Base-by-base conservation (phyloP, 2,888 invertebrate genomes). In the Teleogryllus oceanicus region DNA sequence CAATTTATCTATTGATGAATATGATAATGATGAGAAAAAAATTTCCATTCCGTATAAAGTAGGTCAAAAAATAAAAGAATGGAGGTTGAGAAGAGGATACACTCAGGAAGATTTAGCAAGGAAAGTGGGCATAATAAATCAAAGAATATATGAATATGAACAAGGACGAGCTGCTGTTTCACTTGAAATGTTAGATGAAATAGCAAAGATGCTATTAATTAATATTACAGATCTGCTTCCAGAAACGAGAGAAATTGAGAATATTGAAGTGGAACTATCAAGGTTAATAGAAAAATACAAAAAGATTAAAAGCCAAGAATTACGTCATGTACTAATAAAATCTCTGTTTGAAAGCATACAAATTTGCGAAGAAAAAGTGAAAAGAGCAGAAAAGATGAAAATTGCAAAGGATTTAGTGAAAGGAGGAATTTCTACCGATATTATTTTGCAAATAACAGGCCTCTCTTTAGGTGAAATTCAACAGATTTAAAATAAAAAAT, bases 401-500 rank as follows among this genome's bases (percentile, higher is more conserved):
- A 24, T 24, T 24, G 24, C 24, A 24, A 24, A 24, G 49, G 50
- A 77, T 77, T 77, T 77, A 77, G 24, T 24, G 16, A 77, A 37
- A 16, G 20, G 13, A 77, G 77, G 77, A 24, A 24, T 77, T 77
- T 77, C 77, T 77, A 37, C 24, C n/a, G 50, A 77, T 77, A 77
- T 77, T 77, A 77, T 77, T 77, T 77, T 37, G 13, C 16, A 77
- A 77, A 77, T 49, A 77, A 49, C 24, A 24, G 77, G 49, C 77
- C 16, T 24, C 24, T 77, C 77, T 37, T 77, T 77, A 13, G 20
- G 24, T 2, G 49, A 24, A 77, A 77, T 24, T 18, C 20, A 77
- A 24, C 77, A 77, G 24, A 16, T 77, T 50, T 77, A 24, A 18
- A 77, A 77, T 77, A 78, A 78, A 78, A 78, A 78, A 78, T 78